Base-by-base conservation (phyloP, 2,113 vertebrate genomes). In the Catharus bicknelli region DNA sequence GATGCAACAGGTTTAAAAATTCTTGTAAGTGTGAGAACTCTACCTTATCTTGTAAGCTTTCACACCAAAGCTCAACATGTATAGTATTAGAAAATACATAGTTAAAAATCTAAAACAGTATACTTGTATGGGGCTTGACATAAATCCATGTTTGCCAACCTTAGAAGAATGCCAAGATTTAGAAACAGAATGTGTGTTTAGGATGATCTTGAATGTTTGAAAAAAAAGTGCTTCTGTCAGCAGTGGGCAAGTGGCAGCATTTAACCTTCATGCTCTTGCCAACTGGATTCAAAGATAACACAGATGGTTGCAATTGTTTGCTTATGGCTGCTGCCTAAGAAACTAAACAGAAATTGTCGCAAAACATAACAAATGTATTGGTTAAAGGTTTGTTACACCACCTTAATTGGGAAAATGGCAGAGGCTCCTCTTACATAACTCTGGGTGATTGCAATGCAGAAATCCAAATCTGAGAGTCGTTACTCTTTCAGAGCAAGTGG, bases 301-400 rank as follows among this genome's bases (percentile, higher is more conserved):
- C 74, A 89, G 58, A 80, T 80, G 63, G 89, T 94, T 96, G 81
- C 59, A 76, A 29, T 85, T 55, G 21, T 27, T 76, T 54, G 13
- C 18, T 80, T 84, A 66, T 26, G 51, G 47, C 9, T 61, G 81
- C 78, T 89, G 86, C 82, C 69, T 89, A 67, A 93, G 85, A 82
- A 93, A 87, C 47, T 69, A 66, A 93, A 77, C 27, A 93, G 63
- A 80, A 83, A 51, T 74, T 88, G 75, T 74, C n/a, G 4, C 74
- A 94, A 83, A 74, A 83, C 62, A 6, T 58, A 80, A 55, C 51
- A 75, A 83, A 90, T 70, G 36, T 66, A 20, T 30, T 69, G 51
- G 67, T 69, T 90, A 88, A 85, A 80, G 38, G 43, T 55, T 94
- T 83, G 29, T 90, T 93, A 36, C 81, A 89, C 25, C 70, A 76